Conservation (phyloP, 2,888 invertebrate species). For the Synanthedon formicaeformis region DNA sequence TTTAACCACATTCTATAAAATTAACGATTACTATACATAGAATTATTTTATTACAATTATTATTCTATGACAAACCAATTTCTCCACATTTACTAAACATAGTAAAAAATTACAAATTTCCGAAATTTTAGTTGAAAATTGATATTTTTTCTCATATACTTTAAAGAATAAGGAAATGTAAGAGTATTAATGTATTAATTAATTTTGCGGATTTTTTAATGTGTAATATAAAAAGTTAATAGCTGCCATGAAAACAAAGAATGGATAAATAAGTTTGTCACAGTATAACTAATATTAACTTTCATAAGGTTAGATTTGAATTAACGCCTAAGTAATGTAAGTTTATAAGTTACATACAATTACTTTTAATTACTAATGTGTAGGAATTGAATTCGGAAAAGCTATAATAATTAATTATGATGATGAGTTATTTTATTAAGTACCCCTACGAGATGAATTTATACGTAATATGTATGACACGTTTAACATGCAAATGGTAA, state of each 20-base stretch:
- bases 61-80: too few species aligned
- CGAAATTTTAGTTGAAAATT: too few species aligned
- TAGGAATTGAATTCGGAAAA: conserved; percentile 19
- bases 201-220: too few species aligned
- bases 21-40: conserved; percentile 1
- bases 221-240: too few species aligned
- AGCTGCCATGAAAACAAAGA: conserved; percentile 8
- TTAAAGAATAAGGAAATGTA: too few species aligned
- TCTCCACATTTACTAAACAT: too few species aligned
- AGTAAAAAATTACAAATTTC: too few species aligned
- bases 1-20: conserved; percentile 1
- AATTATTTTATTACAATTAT: conserved; percentile 1
- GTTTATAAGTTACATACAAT: conserved; percentile 45
- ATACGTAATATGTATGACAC: conserved; percentile 1
- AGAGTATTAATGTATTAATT: too few species aligned
- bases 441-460: conserved; percentile 15
- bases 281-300: conserved; percentile 17
- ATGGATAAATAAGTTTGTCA: conserved; percentile 29
- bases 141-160: too few species aligned
- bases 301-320: background rate
- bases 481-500: background rate
- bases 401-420: conserved; percentile 17
- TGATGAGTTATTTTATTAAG: conserved; percentile 18
- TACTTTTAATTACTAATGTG: conserved; percentile 37
- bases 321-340: conserved; percentile 32